phyloP scores from a whole-genome alignment of 2,888 invertebrate species.

The Tridacna gigas region DNA sequence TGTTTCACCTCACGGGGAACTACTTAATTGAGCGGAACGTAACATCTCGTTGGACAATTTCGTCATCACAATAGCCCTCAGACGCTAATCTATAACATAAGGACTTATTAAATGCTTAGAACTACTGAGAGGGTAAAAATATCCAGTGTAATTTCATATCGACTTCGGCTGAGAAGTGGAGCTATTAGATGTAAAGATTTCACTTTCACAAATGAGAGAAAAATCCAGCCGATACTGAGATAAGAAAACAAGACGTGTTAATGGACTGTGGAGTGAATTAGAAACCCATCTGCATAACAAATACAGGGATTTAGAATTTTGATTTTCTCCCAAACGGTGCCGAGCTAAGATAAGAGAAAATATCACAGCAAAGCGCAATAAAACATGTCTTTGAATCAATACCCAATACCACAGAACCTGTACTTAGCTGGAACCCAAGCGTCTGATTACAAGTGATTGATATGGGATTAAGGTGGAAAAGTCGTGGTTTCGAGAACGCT shows the following conservation, averaged over 20 bases:
- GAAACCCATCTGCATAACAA: constrained; percentile 53
- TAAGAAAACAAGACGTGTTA: constrained; percentile 27
- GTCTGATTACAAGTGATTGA: constrained; percentile 30
- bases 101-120: too few relatives aligned
- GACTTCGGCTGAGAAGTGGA: too few relatives aligned
- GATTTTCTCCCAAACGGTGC: constrained; percentile 27
- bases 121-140: too few relatives aligned
- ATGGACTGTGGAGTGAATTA: constrained; percentile 35
- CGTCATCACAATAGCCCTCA: too few relatives aligned
- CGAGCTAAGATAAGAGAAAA: constrained; percentile 48
- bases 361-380: constrained; percentile 40
- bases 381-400: constrained; percentile 32
- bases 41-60: too few relatives aligned
- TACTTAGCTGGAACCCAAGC: constrained; percentile 28
- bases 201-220: not conserved
- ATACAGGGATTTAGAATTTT: constrained; percentile 42
- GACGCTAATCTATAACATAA: too few relatives aligned
- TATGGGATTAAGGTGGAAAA: constrained; percentile 22
- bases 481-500: constrained; percentile 21
- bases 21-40: too few relatives aligned
- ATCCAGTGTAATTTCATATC: too few relatives aligned
- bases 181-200: too few relatives aligned
- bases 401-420: constrained; percentile 19
- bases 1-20: too few relatives aligned
- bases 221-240: not conserved